Base-by-base conservation (phyloP, 2,113 vertebrate species). In the Pyrgilauda ruficollis region DNA sequence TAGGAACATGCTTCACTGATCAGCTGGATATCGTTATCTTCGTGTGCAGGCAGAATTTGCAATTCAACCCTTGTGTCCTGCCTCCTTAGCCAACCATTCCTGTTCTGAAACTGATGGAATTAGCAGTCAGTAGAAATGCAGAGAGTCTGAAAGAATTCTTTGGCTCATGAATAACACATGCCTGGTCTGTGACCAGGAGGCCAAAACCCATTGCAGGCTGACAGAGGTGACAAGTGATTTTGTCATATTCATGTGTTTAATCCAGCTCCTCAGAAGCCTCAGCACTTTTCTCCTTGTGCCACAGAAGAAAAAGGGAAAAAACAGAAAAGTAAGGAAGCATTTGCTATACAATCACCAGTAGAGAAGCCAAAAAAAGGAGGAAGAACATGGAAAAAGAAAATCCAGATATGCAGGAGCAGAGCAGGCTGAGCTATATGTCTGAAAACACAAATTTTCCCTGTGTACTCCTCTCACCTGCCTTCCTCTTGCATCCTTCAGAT, bases 141-240 rank as follows among this genome's bases (percentile, higher is more conserved):
- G 81, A 83, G 7, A 59, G 58, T 33, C 52, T 92, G 80, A 68
- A 93, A 80, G 55, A 78, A 62, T 84, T 28, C 80, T 96, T 55
- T 61, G 56, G 47, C 43, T 97, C 85, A 93, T 94, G 87, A 94
- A 85, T 86, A 96, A 95, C 90, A 85, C 59, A 93, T 68, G 35
- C 63, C n/a, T 33, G 69, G 15, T 55, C 91, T 90, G 81, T 49
- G 73, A 96, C 90, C 76, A 91, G 47, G 30, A 94, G 89, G 85
- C 83, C 96, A 88, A 80, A 89, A 81, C 66, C 46, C 67, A 66
- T 21, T 41, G 27, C 53, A 83, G 72, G 64, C 72, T 95, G 91
- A 75, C 91, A 91, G 72, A 92, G 77, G 77, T 72, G 91, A 96
- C 79, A 90, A 53, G 73, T 3, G 58, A 90, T 74, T 93, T 64